Percentiles rank a stretch among this genome's conserved stretches.
phyloP scores from a whole-genome alignment of 2,797 vertebrate species.

The Lateolabrax maculatus region DNA sequence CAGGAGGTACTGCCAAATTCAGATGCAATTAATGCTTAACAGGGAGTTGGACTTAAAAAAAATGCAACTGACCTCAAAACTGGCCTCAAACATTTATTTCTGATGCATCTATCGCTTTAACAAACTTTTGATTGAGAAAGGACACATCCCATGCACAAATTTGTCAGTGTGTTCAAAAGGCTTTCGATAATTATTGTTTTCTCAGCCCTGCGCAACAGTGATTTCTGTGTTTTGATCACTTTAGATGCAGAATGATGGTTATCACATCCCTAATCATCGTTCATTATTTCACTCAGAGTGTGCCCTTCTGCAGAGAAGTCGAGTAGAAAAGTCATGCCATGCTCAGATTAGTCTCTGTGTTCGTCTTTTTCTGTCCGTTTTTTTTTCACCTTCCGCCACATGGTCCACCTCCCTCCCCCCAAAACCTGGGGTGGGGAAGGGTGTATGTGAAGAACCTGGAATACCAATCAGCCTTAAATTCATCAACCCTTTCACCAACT shows the following conservation, averaged over 20 bases:
- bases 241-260: constrained; percentile 35
- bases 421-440: background rate
- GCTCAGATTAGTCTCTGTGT: background rate
- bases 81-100: constrained; percentile 11
- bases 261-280: constrained; percentile 32
- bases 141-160: background rate
- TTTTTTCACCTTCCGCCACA: background rate
- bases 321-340: constrained; percentile 14
- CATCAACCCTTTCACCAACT: constrained; percentile 19
- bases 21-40: background rate
- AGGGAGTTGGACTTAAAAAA: background rate
- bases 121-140: constrained; percentile 7
- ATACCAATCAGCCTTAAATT: constrained; percentile 22
- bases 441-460: background rate
- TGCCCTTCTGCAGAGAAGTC: constrained; percentile 23
- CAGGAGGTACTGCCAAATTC: constrained; percentile 86
- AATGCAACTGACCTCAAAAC: background rate
- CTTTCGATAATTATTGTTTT: constrained; percentile 44
- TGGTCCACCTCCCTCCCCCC: background rate
- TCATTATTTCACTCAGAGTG: constrained; percentile 7
- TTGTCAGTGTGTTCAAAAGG: constrained; percentile 12
- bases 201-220: background rate
- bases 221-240: constrained; percentile 55
- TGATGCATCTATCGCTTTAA: background rate
- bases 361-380: background rate